A percentile compares a stretch with the other conserved stretches of the same genome.
Conservation (phyloP, 2,797 vertebrate species). For the Arctocebus calabarensis region DNA sequence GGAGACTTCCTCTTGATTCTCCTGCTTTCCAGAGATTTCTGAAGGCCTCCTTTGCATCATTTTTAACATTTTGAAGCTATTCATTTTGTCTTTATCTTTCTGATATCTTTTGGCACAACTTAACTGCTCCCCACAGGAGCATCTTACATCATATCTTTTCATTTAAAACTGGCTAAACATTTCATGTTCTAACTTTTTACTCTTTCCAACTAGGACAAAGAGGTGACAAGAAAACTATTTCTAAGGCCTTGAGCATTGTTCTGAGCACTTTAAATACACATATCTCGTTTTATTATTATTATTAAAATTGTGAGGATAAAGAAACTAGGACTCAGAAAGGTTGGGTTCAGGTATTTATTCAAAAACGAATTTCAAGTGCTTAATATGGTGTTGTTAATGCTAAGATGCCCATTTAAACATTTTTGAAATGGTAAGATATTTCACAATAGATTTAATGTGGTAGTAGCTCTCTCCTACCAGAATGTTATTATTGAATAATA, state of each 20-base stretch:
- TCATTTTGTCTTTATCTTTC: neutral
- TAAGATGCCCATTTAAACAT: neutral
- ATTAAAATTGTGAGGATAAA: neutral
- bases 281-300: neutral
- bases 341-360: neutral
- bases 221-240: neutral
- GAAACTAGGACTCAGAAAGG: neutral
- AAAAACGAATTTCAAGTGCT: neutral
- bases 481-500: neutral
- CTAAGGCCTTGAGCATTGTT: neutral
- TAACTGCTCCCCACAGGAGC: neutral
- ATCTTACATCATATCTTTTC: neutral
- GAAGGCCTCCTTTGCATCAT: neutral
- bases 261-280: neutral
- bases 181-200: neutral
- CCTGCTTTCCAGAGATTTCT: neutral
- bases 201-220: neutral
- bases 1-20: neutral
- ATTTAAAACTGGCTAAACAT: neutral
- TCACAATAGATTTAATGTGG: neutral
- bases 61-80: neutral
- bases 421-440: neutral
- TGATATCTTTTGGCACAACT: neutral
- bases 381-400: neutral
- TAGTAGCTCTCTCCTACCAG: neutral